Evolutionary conservation across 2,113 vertebrate genomes (phyloP).

Genomic region (Heliornis fulica): DNA sequence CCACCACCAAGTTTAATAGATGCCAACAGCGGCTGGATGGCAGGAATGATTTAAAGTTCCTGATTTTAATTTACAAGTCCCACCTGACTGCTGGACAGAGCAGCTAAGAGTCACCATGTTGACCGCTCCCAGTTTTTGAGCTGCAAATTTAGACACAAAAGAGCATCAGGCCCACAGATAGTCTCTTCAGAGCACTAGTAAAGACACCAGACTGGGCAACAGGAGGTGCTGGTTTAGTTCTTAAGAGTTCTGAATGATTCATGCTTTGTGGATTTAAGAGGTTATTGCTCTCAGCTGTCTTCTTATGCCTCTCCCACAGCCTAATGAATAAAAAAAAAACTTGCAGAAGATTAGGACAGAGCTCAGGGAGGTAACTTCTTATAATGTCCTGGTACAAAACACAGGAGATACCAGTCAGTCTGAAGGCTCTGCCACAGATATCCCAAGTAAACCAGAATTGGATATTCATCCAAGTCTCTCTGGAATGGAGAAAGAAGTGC

Average conservation of each 20-base stretch:
- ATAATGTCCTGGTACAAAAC: neutral
- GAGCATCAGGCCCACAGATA: neutral
- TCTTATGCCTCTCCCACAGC: neutral
- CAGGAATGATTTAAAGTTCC: neutral
- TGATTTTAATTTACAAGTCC: neutral
- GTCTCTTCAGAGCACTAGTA: neutral
- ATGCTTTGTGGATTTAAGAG: neutral
- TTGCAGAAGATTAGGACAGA: neutral
- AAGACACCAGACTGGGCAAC: neutral
- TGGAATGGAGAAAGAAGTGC: neutral
- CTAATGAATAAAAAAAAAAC: neutral
- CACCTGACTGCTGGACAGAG: neutral
- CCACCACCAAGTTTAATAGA: neutral
- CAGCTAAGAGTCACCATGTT: neutral
- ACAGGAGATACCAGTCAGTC: constrained; percentile 1
- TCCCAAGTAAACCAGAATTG: neutral
- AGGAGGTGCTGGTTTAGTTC: neutral
- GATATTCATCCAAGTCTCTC: neutral
- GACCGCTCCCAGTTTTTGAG: neutral
- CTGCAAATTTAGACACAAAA: neutral
- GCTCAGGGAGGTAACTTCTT: neutral
- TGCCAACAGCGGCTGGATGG: neutral
- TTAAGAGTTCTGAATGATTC: neutral
- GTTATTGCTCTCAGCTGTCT: neutral
- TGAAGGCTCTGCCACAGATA: neutral